phyloP scores from a whole-genome alignment of 2,113 vertebrate species.

The Rhinoderma darwinii region DNA sequence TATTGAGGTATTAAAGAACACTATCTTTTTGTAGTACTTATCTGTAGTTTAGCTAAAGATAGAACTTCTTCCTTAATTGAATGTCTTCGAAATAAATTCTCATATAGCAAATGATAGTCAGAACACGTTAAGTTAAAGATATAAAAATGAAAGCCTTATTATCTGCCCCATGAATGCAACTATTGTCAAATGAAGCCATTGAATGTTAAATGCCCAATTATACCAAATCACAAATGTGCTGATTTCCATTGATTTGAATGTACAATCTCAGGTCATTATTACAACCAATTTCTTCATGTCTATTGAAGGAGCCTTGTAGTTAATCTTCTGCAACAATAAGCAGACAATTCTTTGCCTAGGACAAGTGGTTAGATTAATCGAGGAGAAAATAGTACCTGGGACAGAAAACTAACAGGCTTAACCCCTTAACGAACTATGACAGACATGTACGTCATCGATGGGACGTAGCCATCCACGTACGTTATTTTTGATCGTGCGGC shows the following conservation, averaged over 20 bases:
- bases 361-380: not conserved
- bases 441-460: too few relatives aligned
- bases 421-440: too few relatives aligned
- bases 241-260: conserved; percentile 38
- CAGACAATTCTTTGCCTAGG: not conserved
- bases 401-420: not conserved
- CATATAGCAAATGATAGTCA: not conserved
- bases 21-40: not conserved
- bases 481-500: too few relatives aligned
- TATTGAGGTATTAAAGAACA: not conserved
- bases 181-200: conserved; percentile 2
- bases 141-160: conserved; percentile 8
- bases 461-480: too few relatives aligned
- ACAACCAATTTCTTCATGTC: conserved; percentile 24
- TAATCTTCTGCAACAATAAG: conserved; percentile 17
- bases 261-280: conserved; percentile 32
- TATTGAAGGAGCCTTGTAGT: not conserved
- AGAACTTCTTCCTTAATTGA: conserved; percentile 3
- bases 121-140: conserved; percentile 9
- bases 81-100: not conserved
- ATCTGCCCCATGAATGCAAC: not conserved
- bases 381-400: not conserved
- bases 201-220: conserved; percentile 48
- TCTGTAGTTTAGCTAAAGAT: not conserved
- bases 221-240: conserved; percentile 15